phyloP scores from a whole-genome alignment of 1,140 invertebrate genomes.

The Monomorium pharaonis region DNA sequence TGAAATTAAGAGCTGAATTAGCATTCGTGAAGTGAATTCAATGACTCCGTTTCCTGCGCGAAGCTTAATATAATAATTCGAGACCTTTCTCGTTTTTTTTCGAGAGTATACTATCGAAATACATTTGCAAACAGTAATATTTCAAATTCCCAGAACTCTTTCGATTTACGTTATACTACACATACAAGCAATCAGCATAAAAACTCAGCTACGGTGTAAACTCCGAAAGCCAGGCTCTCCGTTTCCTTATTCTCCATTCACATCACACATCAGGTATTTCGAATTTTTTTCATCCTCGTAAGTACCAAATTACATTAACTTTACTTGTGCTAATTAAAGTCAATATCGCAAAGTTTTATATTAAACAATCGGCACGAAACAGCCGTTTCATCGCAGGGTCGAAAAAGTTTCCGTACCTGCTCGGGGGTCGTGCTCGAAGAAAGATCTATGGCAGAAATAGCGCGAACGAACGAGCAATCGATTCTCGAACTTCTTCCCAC shows the following conservation, averaged over 20 bases:
- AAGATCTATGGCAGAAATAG: constrained; percentile 19
- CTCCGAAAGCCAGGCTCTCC: neutral
- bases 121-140: neutral
- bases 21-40: neutral
- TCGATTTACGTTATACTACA: neutral
- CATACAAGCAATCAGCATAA: constrained; percentile 21
- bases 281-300: constrained; percentile 20
- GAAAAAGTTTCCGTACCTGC: constrained; percentile 30
- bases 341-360: constrained; percentile 48
- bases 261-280: constrained; percentile 18
- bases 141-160: constrained; percentile 8
- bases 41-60: neutral
- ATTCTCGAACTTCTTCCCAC: constrained; percentile 65
- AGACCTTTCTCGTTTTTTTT: neutral
- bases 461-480: constrained; percentile 64
- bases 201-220: neutral
- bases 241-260: neutral
- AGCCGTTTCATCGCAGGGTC: constrained; percentile 18
- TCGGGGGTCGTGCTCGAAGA: neutral
- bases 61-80: constrained; percentile 39
- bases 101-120: neutral
- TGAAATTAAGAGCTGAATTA: constrained; percentile 44
- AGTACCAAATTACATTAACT: constrained; percentile 29
- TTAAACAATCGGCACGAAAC: constrained; percentile 42
- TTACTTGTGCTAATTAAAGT: constrained; percentile 46